These are phyloP conservation scores for Hetaerina titia DNA, from an alignment of 2,888 invertebrate genomes.

Conservation along the genomic window DNA sequence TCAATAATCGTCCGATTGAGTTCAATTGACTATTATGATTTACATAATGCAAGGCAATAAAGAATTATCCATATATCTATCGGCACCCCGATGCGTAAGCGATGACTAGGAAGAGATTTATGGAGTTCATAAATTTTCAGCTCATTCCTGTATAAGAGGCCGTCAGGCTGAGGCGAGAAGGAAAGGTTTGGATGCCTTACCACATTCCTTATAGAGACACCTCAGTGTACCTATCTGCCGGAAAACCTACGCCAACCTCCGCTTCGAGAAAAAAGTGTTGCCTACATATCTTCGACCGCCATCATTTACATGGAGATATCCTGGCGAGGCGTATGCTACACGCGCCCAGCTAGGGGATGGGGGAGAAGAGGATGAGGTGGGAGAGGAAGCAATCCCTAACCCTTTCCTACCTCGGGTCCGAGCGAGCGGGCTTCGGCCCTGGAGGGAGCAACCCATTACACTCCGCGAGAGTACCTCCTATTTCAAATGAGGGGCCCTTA, in stretches of 20 bases:
- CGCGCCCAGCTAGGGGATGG: neutral
- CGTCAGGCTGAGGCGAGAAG: neutral
- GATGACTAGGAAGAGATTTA: neutral
- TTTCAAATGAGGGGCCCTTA: constrained; percentile 16
- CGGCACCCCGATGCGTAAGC: neutral
- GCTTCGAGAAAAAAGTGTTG: neutral
- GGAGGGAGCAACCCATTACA: neutral
- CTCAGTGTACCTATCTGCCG: neutral
- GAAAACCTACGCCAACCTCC: neutral
- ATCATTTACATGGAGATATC: neutral
- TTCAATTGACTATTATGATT: too few relatives aligned
- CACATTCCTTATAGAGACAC: neutral
- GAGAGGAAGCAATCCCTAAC: too few relatives aligned
- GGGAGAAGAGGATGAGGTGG: neutral
- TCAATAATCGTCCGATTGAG: too few relatives aligned
- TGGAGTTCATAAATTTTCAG: neutral
- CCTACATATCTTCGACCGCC: neutral
- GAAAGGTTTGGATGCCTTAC: neutral
- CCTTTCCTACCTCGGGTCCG: neutral
- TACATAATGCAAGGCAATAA: too few relatives aligned
- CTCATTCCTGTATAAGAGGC: neutral
- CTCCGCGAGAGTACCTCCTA: neutral
- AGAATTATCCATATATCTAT: too few relatives aligned
- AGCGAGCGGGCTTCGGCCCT: neutral
- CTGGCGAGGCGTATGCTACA: neutral